phyloP scores from a whole-genome alignment of 2,888 invertebrate species.

The Tiliacea aurago region DNA sequence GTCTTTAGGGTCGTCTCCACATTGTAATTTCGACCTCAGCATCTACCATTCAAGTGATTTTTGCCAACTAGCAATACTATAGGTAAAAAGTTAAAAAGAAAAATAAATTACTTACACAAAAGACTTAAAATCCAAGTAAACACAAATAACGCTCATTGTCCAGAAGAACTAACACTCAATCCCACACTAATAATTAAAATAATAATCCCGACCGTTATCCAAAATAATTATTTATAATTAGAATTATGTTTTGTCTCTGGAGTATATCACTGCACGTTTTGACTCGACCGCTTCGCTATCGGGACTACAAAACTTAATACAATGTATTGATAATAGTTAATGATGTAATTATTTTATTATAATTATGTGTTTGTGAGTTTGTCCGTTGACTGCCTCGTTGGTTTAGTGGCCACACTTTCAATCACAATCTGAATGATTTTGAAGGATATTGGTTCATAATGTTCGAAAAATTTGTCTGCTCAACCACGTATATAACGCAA shows the following conservation, averaged over 20 bases:
- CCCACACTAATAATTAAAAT: slow-evolving; percentile 21
- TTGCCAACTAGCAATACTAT: not conserved
- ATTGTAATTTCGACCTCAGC: not conserved
- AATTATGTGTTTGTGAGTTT: not conserved
- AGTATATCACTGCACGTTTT: slow-evolving; percentile 9
- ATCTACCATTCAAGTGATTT: not conserved
- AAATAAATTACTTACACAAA: slow-evolving; percentile 46
- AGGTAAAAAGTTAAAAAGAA: not conserved
- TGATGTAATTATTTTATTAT: not conserved
- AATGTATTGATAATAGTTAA: slow-evolving; percentile 28
- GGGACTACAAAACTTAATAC: slow-evolving; percentile 7
- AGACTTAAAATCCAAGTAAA: slow-evolving; percentile 36
- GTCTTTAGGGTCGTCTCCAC: too few relatives aligned
- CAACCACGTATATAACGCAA: too few relatives aligned
- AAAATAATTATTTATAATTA: slow-evolving; percentile 19
- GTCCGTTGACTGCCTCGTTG: too few relatives aligned
- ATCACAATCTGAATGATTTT: too few relatives aligned
- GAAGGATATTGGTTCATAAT: too few relatives aligned
- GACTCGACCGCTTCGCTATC: slow-evolving; percentile 20
- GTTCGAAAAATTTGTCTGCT: too few relatives aligned
- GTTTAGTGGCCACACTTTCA: too few relatives aligned
- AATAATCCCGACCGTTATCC: not conserved
- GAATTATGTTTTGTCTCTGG: slow-evolving; percentile 10
- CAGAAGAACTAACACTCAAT: slow-evolving; percentile 20
- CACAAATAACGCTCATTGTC: slow-evolving; percentile 46